Conservation (phyloP, 2,797 vertebrate genomes). For the Hafferia zeledoni region DNA sequence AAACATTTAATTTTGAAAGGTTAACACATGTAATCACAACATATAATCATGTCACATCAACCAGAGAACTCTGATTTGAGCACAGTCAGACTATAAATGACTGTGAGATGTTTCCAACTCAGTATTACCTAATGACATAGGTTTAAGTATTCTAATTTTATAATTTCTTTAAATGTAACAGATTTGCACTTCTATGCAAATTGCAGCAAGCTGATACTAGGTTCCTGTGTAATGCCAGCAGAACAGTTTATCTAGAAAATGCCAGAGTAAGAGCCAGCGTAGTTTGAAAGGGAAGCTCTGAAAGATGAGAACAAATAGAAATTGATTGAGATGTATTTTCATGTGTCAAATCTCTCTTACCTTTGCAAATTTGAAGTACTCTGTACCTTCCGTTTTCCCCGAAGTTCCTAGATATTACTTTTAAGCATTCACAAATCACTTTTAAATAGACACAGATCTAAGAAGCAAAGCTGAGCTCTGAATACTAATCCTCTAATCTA, state of each 20-base stretch:
- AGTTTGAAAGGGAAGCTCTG: slow-evolving; percentile 8
- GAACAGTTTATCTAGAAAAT: neutral
- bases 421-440: slow-evolving; percentile 5
- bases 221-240: neutral
- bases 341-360: neutral
- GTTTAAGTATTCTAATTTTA: slow-evolving; percentile 6
- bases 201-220: neutral
- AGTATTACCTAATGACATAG: neutral
- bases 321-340: slow-evolving; percentile 20
- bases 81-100: neutral
- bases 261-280: neutral
- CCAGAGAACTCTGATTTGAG: slow-evolving; percentile 32
- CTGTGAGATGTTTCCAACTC: neutral
- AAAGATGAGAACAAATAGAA: slow-evolving; percentile 17
- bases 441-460: slow-evolving; percentile 28
- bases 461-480: neutral
- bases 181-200: neutral
- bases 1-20: slow-evolving; percentile 63
- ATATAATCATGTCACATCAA: slow-evolving; percentile 59
- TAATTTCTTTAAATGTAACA: neutral
- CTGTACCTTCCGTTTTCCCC: neutral
- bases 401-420: neutral
- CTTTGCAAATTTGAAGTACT: neutral
- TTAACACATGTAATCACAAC: slow-evolving; percentile 45
- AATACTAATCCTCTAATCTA: slow-evolving; percentile 26